Percentiles rank a stretch among this genome's conserved stretches.
Evolutionary conservation across 2,797 vertebrate species (phyloP).

Genomic region (Dermochelys coriacea): DNA sequence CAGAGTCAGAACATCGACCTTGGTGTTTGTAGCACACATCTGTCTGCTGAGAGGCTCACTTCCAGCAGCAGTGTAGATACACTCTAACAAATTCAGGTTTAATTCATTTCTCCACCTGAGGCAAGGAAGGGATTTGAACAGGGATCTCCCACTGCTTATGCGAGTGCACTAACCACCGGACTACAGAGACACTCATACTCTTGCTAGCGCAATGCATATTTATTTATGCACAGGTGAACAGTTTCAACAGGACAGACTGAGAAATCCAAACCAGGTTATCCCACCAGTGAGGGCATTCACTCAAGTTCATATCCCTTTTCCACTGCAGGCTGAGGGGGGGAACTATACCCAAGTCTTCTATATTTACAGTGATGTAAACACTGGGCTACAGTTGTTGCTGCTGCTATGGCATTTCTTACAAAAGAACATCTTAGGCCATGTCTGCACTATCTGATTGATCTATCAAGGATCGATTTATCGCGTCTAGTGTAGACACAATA

Average conservation of each 20-base stretch:
- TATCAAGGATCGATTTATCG: too few relatives aligned
- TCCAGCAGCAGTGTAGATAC: background rate
- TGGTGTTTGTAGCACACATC: background rate
- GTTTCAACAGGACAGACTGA: background rate
- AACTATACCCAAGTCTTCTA: background rate
- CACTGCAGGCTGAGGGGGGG: background rate
- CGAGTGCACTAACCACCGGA: background rate
- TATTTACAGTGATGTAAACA: background rate
- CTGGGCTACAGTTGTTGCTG: background rate
- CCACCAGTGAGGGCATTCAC: background rate
- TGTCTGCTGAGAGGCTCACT: background rate
- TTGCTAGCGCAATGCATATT: background rate
- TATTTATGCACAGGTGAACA: background rate
- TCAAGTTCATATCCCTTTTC: background rate
- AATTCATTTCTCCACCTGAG: background rate
- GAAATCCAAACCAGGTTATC: background rate
- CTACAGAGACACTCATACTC: background rate
- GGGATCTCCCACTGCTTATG: background rate
- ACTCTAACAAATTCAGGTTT: background rate
- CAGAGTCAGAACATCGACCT: background rate
- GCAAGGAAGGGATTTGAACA: background rate
- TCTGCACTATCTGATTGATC: too few relatives aligned
- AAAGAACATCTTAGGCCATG: background rate
- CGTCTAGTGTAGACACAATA: too few relatives aligned
- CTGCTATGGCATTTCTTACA: background rate